Evolutionary conservation across 1,140 invertebrate genomes (phyloP), one percentile per base, ranked within the genome.

Genomic region (Halictus rubicundus): DNA sequence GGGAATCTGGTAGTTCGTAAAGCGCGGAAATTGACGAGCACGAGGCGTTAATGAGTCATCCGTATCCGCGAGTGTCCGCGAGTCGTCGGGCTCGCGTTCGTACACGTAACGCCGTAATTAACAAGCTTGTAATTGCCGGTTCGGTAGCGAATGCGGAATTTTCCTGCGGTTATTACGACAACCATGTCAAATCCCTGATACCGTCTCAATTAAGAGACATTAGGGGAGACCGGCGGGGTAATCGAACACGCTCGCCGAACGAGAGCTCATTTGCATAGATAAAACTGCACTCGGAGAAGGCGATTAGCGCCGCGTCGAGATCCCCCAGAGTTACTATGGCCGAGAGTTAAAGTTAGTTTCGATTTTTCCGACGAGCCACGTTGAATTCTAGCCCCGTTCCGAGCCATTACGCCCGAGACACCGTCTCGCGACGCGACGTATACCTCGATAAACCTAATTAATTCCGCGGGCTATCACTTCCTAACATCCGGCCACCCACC

Each of bases 11-110:
- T 49, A 78, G 72, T 86, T 79, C 77, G 69, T 86, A 88, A 87
- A 86, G 87, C 78, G 65, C 60, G 74, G 63, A 80, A 82, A 83
- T 77, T 73, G 81, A 73, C 57, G 81, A 75, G 59, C 46, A 77
- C 68, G 74, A 87, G 86, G 80, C 68, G 61, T 81, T 88, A 86
- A 88, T 78, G 81, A 88, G 73, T 57, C 83, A 79, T 72, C 63
- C 42, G 60, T 85, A 81, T 76, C 23, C 37, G 72, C 52, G 14
- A 46, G 42, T 46, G 32, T 32, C 32, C 32, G 32, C 32, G 32
- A 32, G 32, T 32, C 32, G 3, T 32, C 32, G 32, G 5, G 42
- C 42, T 52, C 39, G 19, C 46, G 25, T 84, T 73, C 60, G 68
- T 39, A n/a, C 37, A 64, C 25, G n/a, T 80, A 74, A 70, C 64